phyloP scores from a whole-genome alignment of 2,888 invertebrate species.

The Clivina fossor region DNA sequence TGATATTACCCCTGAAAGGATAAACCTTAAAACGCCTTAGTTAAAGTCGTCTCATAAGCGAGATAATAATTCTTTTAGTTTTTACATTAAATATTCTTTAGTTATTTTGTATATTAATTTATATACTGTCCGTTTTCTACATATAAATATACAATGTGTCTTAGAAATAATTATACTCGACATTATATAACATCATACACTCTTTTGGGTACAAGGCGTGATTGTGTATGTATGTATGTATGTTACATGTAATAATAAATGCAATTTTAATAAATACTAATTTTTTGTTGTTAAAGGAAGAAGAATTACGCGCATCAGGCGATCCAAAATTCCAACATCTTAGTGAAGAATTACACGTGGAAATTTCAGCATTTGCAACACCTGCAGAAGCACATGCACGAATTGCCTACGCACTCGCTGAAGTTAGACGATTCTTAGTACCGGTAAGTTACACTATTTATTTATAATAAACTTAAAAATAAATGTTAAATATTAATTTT shows the following conservation, averaged over 20 bases:
- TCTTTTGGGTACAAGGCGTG: background rate
- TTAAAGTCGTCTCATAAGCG: no score
- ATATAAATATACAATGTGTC: no score
- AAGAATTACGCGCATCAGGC: conserved; percentile 84
- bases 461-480: background rate
- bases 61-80: no score
- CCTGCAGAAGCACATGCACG: conserved; percentile 88
- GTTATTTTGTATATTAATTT: no score
- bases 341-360: conserved; percentile 88
- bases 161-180: no score
- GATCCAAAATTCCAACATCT: conserved; percentile 94
- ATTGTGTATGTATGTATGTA: background rate
- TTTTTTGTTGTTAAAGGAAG: conserved; percentile 65
- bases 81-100: no score
- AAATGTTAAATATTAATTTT: no score
- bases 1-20: no score
- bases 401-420: conserved; percentile 80
- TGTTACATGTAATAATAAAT: background rate
- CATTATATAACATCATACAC: no score
- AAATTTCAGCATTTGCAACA: conserved; percentile 88
- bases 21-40: no score
- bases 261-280: conserved; percentile 2
- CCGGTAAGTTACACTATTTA: conserved; percentile 66
- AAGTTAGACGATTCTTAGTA: conserved; percentile 77
- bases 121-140: no score